Conservation (phyloP, 2,888 invertebrate species). For the Drosophila ustulata region DNA sequence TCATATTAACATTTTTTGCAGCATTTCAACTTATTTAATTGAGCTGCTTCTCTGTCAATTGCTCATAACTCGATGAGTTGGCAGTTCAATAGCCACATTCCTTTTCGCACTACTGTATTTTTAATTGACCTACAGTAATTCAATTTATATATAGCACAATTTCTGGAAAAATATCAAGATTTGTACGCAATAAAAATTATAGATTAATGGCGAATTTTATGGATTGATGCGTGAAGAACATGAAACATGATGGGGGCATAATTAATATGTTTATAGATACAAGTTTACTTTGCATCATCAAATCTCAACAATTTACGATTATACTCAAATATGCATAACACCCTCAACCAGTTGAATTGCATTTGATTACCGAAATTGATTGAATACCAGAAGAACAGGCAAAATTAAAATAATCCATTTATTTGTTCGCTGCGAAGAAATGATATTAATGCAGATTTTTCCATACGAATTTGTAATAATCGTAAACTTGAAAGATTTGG, state of each 20-base stretch:
- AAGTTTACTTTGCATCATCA: neutral
- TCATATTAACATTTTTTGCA: neutral
- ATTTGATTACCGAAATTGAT: neutral
- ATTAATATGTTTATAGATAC: neutral
- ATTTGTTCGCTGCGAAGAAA: neutral
- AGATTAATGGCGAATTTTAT: slow-evolving; percentile 7
- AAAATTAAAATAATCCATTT: neutral
- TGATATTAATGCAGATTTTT: neutral
- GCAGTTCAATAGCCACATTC: slow-evolving; percentile 13
- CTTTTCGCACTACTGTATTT: slow-evolving; percentile 3
- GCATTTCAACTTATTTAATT: slow-evolving; percentile 4
- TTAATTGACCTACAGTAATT: slow-evolving; percentile 10
- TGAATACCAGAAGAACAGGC: too few species aligned
- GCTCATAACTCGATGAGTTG: slow-evolving; percentile 28
- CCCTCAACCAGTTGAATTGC: neutral
- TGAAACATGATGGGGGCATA: slow-evolving; percentile 3
- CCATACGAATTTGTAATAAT: neutral
- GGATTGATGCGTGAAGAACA: slow-evolving; percentile 13
- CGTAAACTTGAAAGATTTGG: neutral
- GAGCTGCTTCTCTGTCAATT: slow-evolving; percentile 13
- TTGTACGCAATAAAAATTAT: neutral
- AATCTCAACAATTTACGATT: neutral
- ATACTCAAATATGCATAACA: neutral
- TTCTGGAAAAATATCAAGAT: slow-evolving; percentile 1
- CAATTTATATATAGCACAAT: slow-evolving; percentile 10